Evolutionary conservation across 1,140 invertebrate species (phyloP).

Genomic region (Papilio glaucus): DNA sequence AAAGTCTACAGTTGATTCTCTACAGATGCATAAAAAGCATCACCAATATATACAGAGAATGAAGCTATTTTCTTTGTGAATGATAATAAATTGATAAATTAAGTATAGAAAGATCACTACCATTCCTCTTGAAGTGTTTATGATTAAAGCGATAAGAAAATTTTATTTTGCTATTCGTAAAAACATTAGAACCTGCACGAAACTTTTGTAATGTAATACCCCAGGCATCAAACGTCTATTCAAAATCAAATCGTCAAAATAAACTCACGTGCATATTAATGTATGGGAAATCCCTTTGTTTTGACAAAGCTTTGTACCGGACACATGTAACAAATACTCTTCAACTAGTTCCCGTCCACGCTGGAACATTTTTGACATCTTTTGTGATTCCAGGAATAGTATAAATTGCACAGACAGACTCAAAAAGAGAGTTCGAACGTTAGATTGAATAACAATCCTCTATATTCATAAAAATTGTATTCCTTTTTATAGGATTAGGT

Average conservation of each 20-base stretch:
- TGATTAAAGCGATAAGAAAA: background rate
- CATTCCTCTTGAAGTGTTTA: too few relatives aligned
- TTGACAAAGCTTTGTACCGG: background rate
- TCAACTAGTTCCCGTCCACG: background rate
- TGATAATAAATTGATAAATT: too few relatives aligned
- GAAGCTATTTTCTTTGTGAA: too few relatives aligned
- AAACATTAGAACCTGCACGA: too few relatives aligned
- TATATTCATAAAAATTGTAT: background rate
- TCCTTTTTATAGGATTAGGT: background rate
- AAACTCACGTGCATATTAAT: background rate
- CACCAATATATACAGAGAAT: too few relatives aligned
- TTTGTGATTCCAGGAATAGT: background rate
- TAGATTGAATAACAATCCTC: background rate
- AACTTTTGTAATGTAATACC: too few relatives aligned
- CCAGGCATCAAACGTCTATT: background rate
- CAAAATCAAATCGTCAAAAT: background rate
- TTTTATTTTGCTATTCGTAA: too few relatives aligned
- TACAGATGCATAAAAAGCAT: too few relatives aligned
- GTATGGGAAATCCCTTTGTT: background rate
- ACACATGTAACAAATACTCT: background rate
- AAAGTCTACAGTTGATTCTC: too few relatives aligned
- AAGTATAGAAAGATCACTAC: too few relatives aligned
- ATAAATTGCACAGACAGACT: background rate
- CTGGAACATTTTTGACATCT: background rate
- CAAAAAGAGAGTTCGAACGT: background rate